phyloP scores from a whole-genome alignment of 2,113 vertebrate species.

The Pelusios castaneus region DNA sequence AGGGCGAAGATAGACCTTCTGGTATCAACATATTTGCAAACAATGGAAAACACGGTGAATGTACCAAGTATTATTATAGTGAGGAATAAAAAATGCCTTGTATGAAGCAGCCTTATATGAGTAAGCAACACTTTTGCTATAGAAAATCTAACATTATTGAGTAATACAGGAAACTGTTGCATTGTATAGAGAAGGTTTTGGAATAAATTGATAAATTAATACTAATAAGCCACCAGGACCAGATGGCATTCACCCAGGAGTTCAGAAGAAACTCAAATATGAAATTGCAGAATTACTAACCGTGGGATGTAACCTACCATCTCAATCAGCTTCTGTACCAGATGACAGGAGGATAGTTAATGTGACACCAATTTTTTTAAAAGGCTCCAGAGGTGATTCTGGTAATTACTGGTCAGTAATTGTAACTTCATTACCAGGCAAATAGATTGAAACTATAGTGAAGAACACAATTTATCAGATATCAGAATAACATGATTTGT shows the following conservation, averaged over 20 bases:
- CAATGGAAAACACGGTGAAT: accelerated
- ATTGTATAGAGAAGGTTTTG: background rate
- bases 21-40: background rate
- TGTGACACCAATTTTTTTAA: background rate
- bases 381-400: background rate
- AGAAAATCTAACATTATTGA: background rate
- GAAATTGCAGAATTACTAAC: background rate
- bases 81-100: background rate
- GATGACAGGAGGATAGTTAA: background rate
- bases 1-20: background rate
- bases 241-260: background rate
- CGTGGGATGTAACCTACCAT: background rate
- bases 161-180: background rate
- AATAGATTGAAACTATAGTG: background rate
- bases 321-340: background rate
- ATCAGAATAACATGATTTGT: background rate
- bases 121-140: background rate
- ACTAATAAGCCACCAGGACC: too few relatives aligned
- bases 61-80: background rate
- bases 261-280: background rate
- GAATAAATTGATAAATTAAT: background rate
- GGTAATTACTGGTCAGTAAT: background rate
- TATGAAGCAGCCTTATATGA: background rate
- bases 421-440: background rate
- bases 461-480: background rate